phyloP scores from a whole-genome alignment of 2,888 invertebrate genomes.

The Dolichomitus sp. region DNA sequence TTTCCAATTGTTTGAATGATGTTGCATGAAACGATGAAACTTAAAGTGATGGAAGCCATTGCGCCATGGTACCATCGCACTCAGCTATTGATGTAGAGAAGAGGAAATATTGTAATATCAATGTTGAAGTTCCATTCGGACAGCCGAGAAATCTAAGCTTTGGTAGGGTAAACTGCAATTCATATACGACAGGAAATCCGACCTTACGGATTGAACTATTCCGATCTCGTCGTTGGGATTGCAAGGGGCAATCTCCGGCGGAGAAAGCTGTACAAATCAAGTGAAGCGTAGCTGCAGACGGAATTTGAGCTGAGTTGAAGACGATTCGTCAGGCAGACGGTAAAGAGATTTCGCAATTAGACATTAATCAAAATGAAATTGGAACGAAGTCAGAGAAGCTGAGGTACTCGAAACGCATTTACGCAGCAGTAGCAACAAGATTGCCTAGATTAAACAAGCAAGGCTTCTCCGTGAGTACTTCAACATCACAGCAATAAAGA shows the following conservation, averaged over 20 bases:
- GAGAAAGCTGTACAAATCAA: conserved; percentile 14
- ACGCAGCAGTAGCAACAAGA: conserved; percentile 7
- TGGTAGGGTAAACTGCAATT: conserved; percentile 37
- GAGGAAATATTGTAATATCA: background rate
- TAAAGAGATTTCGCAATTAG: conserved; percentile 74
- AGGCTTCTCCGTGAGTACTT: background rate
- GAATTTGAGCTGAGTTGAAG: conserved; percentile 10
- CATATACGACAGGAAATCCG: conserved; percentile 20
- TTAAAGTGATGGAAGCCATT: background rate
- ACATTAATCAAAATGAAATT: conserved; percentile 76
- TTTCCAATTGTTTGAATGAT: no score
- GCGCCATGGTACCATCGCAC: background rate
- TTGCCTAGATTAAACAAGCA: conserved; percentile 21
- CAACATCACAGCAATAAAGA: conserved; percentile 35
- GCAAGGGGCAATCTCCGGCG: conserved; percentile 36
- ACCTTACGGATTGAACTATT: conserved; percentile 17
- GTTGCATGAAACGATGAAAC: no score
- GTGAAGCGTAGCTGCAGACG: background rate
- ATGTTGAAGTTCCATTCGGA: conserved; percentile 25
- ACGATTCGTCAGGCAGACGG: conserved; percentile 44
- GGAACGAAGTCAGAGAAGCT: conserved; percentile 55
- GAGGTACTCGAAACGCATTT: background rate
- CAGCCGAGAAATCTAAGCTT: conserved; percentile 31
- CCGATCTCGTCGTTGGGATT: conserved; percentile 32
- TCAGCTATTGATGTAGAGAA: background rate